Conservation (phyloP, 2,888 invertebrate genomes). For the Tetranychus truncatus region DNA sequence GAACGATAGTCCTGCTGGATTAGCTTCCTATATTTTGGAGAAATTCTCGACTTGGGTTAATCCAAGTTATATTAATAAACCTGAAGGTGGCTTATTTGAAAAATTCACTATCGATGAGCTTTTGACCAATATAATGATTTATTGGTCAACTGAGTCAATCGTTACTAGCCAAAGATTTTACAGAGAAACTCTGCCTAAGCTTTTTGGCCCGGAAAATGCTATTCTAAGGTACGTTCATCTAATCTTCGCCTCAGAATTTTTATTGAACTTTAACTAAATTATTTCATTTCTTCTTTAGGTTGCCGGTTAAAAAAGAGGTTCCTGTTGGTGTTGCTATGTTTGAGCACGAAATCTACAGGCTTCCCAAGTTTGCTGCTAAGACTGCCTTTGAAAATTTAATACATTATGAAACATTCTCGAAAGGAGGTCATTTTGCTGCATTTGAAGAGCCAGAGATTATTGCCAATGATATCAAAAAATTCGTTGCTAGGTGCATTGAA, state of each 20-base stretch:
- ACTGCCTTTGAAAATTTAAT: conserved; percentile 48
- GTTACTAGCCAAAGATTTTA: conserved; percentile 57
- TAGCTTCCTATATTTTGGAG: conserved; percentile 74
- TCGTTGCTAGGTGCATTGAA: conserved; percentile 28
- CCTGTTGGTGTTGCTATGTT: conserved; percentile 57
- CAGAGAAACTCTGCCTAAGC: conserved; percentile 39
- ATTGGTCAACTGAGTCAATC: conserved; percentile 47
- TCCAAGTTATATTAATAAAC: conserved; percentile 35
- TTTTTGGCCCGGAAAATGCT: background rate
- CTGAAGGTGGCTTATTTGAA: conserved; percentile 47
- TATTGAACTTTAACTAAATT: background rate
- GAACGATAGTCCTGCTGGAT: conserved; percentile 57
- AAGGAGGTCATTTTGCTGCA: conserved; percentile 69
- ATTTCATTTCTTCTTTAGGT: conserved; percentile 35
- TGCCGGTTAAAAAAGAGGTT: conserved; percentile 42
- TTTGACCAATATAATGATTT: conserved; percentile 60
- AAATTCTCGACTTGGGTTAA: conserved; percentile 64
- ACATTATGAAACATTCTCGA: conserved; percentile 44
- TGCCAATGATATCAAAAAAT: conserved; percentile 47
- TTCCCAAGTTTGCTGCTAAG: conserved; percentile 42
- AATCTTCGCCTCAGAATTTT: conserved; percentile 23
- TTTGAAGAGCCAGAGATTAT: conserved; percentile 53
- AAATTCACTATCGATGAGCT: conserved; percentile 50
- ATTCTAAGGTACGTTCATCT: conserved; percentile 7
- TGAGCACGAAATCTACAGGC: conserved; percentile 46